phyloP scores from a whole-genome alignment of 2,888 invertebrate species.

The Folsomia manolachei region DNA sequence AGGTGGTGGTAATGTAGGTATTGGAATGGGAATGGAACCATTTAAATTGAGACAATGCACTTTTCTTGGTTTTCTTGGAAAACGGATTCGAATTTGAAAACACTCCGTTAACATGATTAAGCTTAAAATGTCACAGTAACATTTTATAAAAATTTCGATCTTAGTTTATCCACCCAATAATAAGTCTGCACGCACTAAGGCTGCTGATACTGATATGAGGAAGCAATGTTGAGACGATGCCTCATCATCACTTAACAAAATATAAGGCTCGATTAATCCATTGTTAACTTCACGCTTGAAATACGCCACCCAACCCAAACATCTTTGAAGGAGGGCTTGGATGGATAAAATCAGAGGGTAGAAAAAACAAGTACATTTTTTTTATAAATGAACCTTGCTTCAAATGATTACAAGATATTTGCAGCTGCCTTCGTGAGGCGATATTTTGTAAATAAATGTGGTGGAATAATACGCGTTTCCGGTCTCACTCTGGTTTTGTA shows the following conservation, averaged over 20 bases:
- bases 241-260: not conserved
- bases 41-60: conserved; percentile 21
- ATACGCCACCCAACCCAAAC: not conserved
- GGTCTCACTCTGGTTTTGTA: not conserved
- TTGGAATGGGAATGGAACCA: no score
- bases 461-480: no score
- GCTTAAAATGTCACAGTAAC: not conserved
- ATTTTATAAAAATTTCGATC: not conserved
- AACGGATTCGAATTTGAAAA: conserved; percentile 43
- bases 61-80: conserved; percentile 44
- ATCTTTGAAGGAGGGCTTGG: not conserved
- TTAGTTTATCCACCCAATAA: no score
- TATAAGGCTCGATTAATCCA: not conserved
- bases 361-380: not conserved
- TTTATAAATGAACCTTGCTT: no score
- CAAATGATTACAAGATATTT: no score
- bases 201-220: no score
- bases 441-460: no score
- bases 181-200: no score
- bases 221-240: not conserved
- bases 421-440: no score
- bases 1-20: conserved; percentile 1
- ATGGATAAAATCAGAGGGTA: not conserved
- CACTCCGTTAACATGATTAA: conserved; percentile 48
- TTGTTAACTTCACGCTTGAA: not conserved